These are phyloP conservation scores for Stomorhina lunata DNA, from an alignment of 2,888 invertebrate species.

Conservation along the genomic window DNA sequence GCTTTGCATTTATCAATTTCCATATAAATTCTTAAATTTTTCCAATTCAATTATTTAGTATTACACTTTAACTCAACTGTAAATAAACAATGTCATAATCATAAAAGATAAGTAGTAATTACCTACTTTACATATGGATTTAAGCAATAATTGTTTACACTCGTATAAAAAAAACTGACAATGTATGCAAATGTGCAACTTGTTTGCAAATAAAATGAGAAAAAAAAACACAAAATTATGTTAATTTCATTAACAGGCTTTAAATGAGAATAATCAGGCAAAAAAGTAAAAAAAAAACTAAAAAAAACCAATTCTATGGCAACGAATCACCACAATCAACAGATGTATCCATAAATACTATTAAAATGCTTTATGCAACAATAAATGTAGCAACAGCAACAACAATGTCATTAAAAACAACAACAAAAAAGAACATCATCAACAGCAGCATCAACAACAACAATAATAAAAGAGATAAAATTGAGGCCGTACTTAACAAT, in stretches of 20 bases:
- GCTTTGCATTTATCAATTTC: neutral
- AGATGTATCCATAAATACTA: slow-evolving; percentile 32
- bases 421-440: neutral
- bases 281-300: neutral
- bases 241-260: slow-evolving; percentile 37
- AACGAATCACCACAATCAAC: slow-evolving; percentile 19
- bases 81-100: neutral
- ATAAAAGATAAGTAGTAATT: neutral
- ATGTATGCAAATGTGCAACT: neutral
- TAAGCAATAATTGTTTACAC: neutral
- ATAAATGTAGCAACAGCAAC: neutral
- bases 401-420: neutral
- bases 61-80: neutral
- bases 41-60: neutral
- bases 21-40: neutral
- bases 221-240: slow-evolving; percentile 23
- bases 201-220: too few relatives aligned
- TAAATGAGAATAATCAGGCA: slow-evolving; percentile 5
- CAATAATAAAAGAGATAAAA: slow-evolving; percentile 20
- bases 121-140: neutral
- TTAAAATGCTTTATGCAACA: slow-evolving; percentile 14
- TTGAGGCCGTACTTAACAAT: slow-evolving; percentile 32
- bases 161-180: too few relatives aligned
- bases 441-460: neutral
- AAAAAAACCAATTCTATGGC: neutral